Percentiles rank a stretch among this genome's conserved stretches.
These are phyloP conservation scores for Lemur catta DNA, from an alignment of 2,797 vertebrate genomes.

Conservation along the genomic window DNA sequence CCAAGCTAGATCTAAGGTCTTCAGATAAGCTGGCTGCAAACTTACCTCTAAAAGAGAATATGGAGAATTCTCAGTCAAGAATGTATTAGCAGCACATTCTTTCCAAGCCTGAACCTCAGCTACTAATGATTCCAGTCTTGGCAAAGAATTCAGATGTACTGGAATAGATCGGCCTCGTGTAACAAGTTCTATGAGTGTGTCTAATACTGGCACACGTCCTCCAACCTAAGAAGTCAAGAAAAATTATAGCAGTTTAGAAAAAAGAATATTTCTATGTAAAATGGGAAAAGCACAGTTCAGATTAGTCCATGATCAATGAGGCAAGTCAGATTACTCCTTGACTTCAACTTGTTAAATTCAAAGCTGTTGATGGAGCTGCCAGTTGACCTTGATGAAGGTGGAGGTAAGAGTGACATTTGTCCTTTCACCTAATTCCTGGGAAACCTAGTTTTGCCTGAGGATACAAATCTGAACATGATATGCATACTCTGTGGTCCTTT, in stretches of 20 bases:
- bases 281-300: background rate
- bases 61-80: slow-evolving; percentile 91
- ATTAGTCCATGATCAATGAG: background rate
- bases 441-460: background rate
- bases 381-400: background rate
- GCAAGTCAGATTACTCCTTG: background rate
- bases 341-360: background rate
- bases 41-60: slow-evolving; percentile 95
- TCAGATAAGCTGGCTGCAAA: background rate
- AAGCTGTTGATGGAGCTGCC: background rate
- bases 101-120: slow-evolving; percentile 94
- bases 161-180: slow-evolving; percentile 92
- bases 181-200: slow-evolving; percentile 92
- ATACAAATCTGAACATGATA: background rate
- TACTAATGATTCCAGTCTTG: slow-evolving; percentile 91
- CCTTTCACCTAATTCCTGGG: background rate
- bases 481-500: background rate
- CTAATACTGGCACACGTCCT: slow-evolving; percentile 93
- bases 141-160: slow-evolving; percentile 90
- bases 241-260: background rate
- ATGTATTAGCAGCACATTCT: slow-evolving; percentile 94
- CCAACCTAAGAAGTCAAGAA: slow-evolving; percentile 84
- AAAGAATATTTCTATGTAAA: background rate
- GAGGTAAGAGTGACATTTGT: accelerated
- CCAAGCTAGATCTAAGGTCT: background rate